Base-by-base conservation (phyloP, 2,888 invertebrate species). In the Ectemnius lituratus region DNA sequence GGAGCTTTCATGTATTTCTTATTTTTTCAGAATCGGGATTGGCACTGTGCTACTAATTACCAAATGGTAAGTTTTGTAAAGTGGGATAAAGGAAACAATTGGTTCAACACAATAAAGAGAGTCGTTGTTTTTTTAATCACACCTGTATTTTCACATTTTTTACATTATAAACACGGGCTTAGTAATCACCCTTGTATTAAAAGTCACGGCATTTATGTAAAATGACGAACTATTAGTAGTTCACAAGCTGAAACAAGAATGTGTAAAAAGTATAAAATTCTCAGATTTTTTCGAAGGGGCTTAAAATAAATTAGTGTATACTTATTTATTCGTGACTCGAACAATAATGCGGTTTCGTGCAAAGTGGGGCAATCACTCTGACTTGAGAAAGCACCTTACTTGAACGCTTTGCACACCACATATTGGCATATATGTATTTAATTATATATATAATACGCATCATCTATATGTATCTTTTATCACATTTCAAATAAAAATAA, bases 401-500 rank as follows among this genome's bases (percentile, higher is more conserved):
- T 76, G 62, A 67, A 73, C 73, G 62, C 45, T 69, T 80, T 65
- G 65, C 66, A 67, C 63, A 63, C 72, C 58, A n/a, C 58, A 46
- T 71, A 37, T 37, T 37, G 37, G 37, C 37, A 37, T 37, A 37
- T 37, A 37, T 11, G 37, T 37, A 59, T 63, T 58, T 57, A 59
- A 67, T 66, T 61, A 72, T 78, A 69, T 81, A 75, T 74, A 74
- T 81, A 76, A 70, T 78, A 73, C 46, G 56, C 62, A 73, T 69
- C 66, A 65, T 49, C 58, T 76, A 70, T 78, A 82, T 84, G 76
- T 82, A 82, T 83, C 72, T 78, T 84, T 85, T 88, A 89, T 88
- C 88, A 88, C 88, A 88, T 84, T 88, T 83, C 74, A 87, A 88
- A 88, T 87, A 84, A 88, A 88, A 83, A 78, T 85, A 83, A 84